These are phyloP conservation scores for Athalia cordata DNA, from an alignment of 2,888 invertebrate genomes.

Conservation along the genomic window DNA sequence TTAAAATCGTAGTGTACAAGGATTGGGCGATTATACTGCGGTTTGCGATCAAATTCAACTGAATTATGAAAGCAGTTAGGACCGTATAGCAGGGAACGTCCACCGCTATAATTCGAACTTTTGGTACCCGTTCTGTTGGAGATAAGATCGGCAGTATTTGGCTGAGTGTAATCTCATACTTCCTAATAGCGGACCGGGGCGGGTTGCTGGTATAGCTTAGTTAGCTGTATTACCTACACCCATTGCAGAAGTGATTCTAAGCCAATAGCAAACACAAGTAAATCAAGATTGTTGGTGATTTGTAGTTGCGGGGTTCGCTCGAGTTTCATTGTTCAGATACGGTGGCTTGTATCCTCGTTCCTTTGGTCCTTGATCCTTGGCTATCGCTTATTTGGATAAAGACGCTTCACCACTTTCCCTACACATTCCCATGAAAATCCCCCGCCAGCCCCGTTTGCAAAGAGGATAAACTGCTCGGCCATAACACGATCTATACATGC, in stretches of 20 bases:
- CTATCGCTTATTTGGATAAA: constrained; percentile 42
- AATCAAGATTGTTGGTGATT: constrained; percentile 73
- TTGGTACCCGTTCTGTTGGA: constrained; percentile 27
- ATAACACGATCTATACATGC: background rate
- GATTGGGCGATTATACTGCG: too few relatives aligned
- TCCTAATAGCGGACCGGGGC: constrained; percentile 65
- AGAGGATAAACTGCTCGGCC: constrained; percentile 19
- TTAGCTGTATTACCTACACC: constrained; percentile 60
- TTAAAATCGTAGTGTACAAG: too few relatives aligned
- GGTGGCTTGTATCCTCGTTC: constrained; percentile 29
- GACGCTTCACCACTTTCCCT: constrained; percentile 13
- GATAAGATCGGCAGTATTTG: constrained; percentile 46
- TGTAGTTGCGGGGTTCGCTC: constrained; percentile 60
- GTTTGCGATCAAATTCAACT: constrained; percentile 17
- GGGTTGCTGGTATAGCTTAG: constrained; percentile 62
- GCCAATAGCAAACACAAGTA: constrained; percentile 73
- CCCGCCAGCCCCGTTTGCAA: constrained; percentile 9
- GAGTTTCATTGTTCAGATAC: constrained; percentile 45
- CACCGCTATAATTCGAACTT: constrained; percentile 41
- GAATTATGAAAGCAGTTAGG: constrained; percentile 42
- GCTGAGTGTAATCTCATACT: constrained; percentile 50
- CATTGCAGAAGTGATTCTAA: constrained; percentile 68
- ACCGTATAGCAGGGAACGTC: constrained; percentile 7
- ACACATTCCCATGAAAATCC: background rate
- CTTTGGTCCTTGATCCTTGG: constrained; percentile 34